Base-by-base conservation (phyloP, 2,888 invertebrate genomes). In the Stenichneumon culpator region DNA sequence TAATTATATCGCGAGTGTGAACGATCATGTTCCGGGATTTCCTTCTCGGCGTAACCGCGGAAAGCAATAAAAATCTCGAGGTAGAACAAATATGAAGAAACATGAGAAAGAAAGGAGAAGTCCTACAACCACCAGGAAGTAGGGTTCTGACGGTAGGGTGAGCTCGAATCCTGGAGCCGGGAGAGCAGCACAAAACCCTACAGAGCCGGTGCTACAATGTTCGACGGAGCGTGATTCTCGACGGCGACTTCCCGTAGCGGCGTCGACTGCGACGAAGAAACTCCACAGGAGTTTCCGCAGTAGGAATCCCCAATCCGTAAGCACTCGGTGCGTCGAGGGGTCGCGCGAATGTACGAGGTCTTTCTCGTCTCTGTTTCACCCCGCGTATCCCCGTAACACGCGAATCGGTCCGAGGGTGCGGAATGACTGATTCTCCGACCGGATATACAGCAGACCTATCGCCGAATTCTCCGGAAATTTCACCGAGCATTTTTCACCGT, bases 201-300 rank as follows among this genome's bases (percentile, higher is more conserved):
- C 65, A 44, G 28, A 22, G 47, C 47, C n/a, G 44, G 50, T 57
- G 44, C 19, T 72, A 47, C 19, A 65, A 36, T 68, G 68, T 77
- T 79, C 77, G 72, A 14, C 69, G 75, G 70, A 82, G 79, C 82
- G 79, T 85, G 79, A 85, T 79, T 82, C 75, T 73, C 75, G 72
- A 79, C 68, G 67, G 28, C 39, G 50, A 50, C 50, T 78, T 4
- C 47, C 57, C 60, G 44, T 44, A 69, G 79, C 32, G 67, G 54
- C 60, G 36, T n/a, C 65, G 70, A 19, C 75, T 50, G 32, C 69
- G 2, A 2, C 39, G 39, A 39, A 39, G 70, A 67, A 72, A 85
- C 68, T 68, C 44, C 16, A 60, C 16, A 75, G 67, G 39, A 11
- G 39, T 39, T 39, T 68, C 72, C 67, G 65, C 67, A 54, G 44